Conservation (phyloP, 2,797 vertebrate genomes). For the Schizothorax lantsangensis region DNA sequence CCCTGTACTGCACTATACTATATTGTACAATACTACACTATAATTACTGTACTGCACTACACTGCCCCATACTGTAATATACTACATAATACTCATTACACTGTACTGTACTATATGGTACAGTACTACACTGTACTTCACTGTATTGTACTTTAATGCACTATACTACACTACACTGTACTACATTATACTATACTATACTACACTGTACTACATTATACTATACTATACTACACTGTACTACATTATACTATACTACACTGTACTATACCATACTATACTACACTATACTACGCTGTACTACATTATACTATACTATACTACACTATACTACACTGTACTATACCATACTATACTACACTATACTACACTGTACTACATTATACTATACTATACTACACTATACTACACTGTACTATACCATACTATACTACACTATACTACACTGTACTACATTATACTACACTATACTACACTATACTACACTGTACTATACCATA, state of each 20-base stretch:
- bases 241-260: neutral
- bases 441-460: too few species aligned
- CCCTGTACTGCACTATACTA: too few species aligned
- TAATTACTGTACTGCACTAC: neutral
- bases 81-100: neutral
- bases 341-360: too few species aligned
- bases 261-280: too few species aligned
- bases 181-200: too few species aligned
- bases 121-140: neutral
- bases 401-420: too few species aligned
- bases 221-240: neutral
- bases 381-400: neutral
- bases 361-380: neutral
- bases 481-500: too few species aligned
- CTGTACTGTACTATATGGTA: neutral
- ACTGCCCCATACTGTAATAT: neutral
- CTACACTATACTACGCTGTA: too few species aligned
- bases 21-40: neutral
- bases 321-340: neutral
- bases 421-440: neutral
- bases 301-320: too few species aligned
- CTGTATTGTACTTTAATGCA: neutral
- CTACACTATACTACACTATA: too few species aligned
- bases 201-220: neutral
- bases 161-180: too few species aligned